Conservation (phyloP, 2,113 vertebrate genomes). For the Ornithorhynchus anatinus region DNA sequence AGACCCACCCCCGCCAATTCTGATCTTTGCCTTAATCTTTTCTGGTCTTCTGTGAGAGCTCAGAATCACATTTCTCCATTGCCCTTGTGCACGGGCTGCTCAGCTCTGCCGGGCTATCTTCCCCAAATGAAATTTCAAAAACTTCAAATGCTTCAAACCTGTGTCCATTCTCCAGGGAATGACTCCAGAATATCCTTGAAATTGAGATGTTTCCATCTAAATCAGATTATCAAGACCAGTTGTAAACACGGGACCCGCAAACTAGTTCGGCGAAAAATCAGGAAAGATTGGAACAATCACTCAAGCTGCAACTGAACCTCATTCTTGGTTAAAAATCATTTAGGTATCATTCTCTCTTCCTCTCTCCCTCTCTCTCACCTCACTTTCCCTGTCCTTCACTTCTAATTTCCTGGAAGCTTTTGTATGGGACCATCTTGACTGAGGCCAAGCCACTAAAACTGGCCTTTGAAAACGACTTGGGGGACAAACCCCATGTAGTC, state of each 20-base stretch:
- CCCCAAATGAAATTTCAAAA: neutral
- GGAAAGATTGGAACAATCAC: neutral
- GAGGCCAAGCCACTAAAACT: neutral
- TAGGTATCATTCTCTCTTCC: too few relatives aligned
- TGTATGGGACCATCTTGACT: accelerated
- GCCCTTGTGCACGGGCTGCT: accelerated
- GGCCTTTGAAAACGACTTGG: too few relatives aligned
- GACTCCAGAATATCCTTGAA: neutral
- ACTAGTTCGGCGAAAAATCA: neutral
- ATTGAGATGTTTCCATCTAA: neutral
- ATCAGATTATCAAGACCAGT: neutral
- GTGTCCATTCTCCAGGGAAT: neutral
- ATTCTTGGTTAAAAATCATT: accelerated
- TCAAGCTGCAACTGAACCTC: neutral
- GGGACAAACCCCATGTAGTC: too few relatives aligned
- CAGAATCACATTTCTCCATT: too few relatives aligned
- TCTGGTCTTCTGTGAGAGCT: too few relatives aligned
- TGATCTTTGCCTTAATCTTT: too few relatives aligned
- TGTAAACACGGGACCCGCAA: neutral
- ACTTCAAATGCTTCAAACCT: neutral
- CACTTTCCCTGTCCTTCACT: neutral
- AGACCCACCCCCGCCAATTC: too few relatives aligned
- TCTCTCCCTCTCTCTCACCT: neutral
- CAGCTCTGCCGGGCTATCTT: too few relatives aligned
- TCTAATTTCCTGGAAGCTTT: neutral